Evolutionary conservation across 1,140 invertebrate genomes (phyloP), one percentile per base, ranked within the genome.

Genomic region (Drosophila insularis): DNA sequence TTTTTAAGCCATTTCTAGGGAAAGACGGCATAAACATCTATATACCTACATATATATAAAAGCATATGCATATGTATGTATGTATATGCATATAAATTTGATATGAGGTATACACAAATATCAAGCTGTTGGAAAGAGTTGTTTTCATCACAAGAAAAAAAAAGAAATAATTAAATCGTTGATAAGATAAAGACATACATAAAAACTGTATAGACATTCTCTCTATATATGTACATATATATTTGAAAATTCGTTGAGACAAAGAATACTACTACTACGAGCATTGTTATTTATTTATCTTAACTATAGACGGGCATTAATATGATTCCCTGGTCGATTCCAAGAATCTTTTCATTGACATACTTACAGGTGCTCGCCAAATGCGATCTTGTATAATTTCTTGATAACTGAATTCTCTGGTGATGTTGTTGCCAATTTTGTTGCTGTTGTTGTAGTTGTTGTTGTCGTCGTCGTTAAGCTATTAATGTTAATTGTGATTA

Each of bases 1-100:
- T 55, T 31, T 55, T 55, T 55, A 55, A 55, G 53, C 53, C 23
- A 55, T 27, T 55, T 55, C 53, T 6, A 55, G 11, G 43, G 17
- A 50, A 50, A 50, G 43, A 21, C 43, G n/a, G n/a, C n/a, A n/a
- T n/a, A n/a, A 50, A 50, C 17, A 50, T 21, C 10, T 19, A 21
- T 21, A 19, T 19, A 21, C 43, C 21, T 50, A 50, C 19, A 21
- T 10, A 46, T 8, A 46, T 46, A 19, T 19, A 46, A 7, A 19
- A 2, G 17, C n/a, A 46, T 19, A 19, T 19, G 19, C 19, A 3
- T 17, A 4, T 43, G 7, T 43, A 46, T 46, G 11, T 11, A 3
- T 37, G 10, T 37, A 3, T 37, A 37, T 37, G 35, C 4, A 37
- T 37, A 37, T 37, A n/a, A 13, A 37, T 37, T 37, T 37, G 35